Evolutionary conservation across 2,888 invertebrate species (phyloP).

Genomic region (Octonoba sinensis): DNA sequence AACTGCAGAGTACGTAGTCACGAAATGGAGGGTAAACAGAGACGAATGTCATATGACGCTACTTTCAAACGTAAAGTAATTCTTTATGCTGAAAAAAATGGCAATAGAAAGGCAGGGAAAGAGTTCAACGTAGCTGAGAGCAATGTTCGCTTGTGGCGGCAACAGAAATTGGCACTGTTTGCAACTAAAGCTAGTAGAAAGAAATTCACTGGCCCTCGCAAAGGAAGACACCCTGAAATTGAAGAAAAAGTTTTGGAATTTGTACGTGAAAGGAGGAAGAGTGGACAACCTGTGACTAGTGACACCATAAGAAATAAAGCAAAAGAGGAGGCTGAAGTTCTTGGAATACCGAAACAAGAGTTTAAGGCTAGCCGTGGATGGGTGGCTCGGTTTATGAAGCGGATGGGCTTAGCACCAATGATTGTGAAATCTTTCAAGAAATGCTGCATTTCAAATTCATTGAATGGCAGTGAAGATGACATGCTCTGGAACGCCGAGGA

Average conservation of each 20-base stretch:
- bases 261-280: background rate
- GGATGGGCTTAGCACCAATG: constrained; percentile 1
- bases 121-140: too few species aligned
- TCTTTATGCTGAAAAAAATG: too few species aligned
- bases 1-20: too few species aligned
- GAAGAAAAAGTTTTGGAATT: constrained; percentile 1
- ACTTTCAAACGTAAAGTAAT: background rate
- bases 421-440: background rate
- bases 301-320: too few species aligned
- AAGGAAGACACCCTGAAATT: too few species aligned
- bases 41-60: background rate
- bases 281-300: too few species aligned
- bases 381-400: background rate
- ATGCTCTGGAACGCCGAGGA: constrained; percentile 7
- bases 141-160: too few species aligned
- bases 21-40: background rate
- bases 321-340: too few species aligned
- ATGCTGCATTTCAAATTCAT: constrained; percentile 1
- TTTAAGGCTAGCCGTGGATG: constrained; percentile 1
- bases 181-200: too few species aligned
- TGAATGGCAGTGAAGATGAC: constrained; percentile 9
- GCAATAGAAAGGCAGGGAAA: too few species aligned
- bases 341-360: constrained; percentile 1
- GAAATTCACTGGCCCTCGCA: too few species aligned
- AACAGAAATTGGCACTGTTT: too few species aligned